These are phyloP conservation scores for Magallana ariakensis DNA, from an alignment of 1,140 invertebrate genomes.

Conservation along the genomic window DNA sequence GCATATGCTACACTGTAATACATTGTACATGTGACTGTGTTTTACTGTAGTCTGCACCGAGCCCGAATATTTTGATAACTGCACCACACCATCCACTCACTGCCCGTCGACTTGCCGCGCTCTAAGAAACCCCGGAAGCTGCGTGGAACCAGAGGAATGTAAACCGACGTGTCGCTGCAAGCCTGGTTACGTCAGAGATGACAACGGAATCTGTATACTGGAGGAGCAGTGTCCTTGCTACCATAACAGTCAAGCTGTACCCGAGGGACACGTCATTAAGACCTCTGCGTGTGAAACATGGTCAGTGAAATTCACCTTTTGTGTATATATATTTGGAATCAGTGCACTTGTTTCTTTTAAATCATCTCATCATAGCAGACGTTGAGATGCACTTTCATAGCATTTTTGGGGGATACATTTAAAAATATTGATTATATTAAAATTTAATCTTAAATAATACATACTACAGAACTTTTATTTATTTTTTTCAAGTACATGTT, in stretches of 20 bases:
- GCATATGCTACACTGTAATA: too few species aligned
- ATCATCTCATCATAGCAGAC: too few species aligned
- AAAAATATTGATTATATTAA: too few species aligned
- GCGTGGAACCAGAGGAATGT: conserved; percentile 50
- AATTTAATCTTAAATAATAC: too few species aligned
- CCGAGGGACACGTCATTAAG: conserved; percentile 21
- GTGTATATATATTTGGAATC: too few species aligned
- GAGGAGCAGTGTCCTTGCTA: conserved; percentile 47
- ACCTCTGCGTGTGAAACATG: conserved; percentile 41
- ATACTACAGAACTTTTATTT: too few species aligned
- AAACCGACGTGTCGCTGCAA: conserved; percentile 40
- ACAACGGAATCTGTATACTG: conserved; percentile 13
- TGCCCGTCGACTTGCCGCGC: conserved; percentile 46
- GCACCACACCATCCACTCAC: background rate
- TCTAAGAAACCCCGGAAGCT: conserved; percentile 23
- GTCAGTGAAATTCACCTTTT: background rate
- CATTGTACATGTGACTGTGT: background rate
- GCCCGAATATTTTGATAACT: background rate
- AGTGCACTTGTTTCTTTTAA: too few species aligned
- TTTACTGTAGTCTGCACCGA: background rate
- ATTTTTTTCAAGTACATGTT: background rate
- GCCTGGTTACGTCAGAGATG: conserved; percentile 43
- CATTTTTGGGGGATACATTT: too few species aligned
- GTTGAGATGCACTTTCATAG: too few species aligned
- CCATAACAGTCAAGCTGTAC: conserved; percentile 30